These are phyloP conservation scores for Phthorimaea operculella DNA, from an alignment of 1,140 invertebrate genomes.

Conservation along the genomic window DNA sequence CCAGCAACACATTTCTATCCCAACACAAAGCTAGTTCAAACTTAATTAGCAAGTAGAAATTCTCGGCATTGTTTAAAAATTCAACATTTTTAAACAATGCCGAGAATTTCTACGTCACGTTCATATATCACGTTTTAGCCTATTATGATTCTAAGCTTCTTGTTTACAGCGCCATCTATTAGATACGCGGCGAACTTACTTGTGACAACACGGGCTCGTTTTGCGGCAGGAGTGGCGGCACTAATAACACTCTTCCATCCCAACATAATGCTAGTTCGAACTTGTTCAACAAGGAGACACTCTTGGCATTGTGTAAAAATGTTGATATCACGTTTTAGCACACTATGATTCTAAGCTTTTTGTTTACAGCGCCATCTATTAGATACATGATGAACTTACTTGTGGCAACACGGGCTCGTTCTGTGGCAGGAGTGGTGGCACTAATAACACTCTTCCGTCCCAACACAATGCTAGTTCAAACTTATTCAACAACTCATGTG, in stretches of 20 bases:
- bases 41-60: slow-evolving; percentile 94
- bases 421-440: slow-evolving; percentile 89
- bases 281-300: slow-evolving; percentile 96
- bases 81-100: too few species aligned
- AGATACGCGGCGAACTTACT: not conserved
- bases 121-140: too few species aligned
- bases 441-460: slow-evolving; percentile 90
- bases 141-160: too few species aligned
- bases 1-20: slow-evolving; percentile 90
- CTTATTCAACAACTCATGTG: slow-evolving; percentile 96
- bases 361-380: too few species aligned
- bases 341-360: too few species aligned
- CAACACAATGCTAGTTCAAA: slow-evolving; percentile 98
- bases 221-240: slow-evolving; percentile 89
- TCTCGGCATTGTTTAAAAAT: too few species aligned
- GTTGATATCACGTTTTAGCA: too few species aligned
- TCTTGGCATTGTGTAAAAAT: too few species aligned
- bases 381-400: not conserved
- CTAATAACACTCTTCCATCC: slow-evolving; percentile 90
- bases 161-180: too few species aligned
- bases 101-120: too few species aligned
- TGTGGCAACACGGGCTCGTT: slow-evolving; percentile 7
- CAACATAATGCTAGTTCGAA: slow-evolving; percentile 98
- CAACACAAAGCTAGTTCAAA: slow-evolving; percentile 98
- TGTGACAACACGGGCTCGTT: slow-evolving; percentile 6